Evolutionary conservation across 2,797 vertebrate species (phyloP).

Genomic region (Enteromius unitaeniatus): DNA sequence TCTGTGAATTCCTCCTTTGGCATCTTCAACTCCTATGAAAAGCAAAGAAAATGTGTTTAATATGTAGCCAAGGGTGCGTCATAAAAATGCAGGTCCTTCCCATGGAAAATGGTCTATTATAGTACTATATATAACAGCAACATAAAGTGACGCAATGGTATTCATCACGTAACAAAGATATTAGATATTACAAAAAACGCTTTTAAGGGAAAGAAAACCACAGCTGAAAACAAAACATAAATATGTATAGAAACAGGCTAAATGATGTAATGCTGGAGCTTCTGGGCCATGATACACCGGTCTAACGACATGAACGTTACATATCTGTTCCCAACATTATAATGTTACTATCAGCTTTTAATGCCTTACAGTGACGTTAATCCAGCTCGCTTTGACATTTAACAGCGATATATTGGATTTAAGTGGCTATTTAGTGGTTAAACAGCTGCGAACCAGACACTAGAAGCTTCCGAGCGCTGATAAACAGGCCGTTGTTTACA

Average conservation of each 20-base stretch:
- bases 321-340: neutral
- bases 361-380: neutral
- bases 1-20: conserved; percentile 81
- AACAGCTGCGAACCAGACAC: neutral
- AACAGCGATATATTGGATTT: neutral
- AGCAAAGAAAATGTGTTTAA: neutral
- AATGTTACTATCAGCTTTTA: neutral
- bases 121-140: neutral
- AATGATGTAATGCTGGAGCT: neutral
- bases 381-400: neutral
- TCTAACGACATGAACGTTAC: neutral
- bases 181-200: neutral
- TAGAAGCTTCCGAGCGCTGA: neutral
- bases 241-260: too few species aligned
- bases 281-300: neutral
- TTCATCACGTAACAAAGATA: neutral
- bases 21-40: conserved; percentile 82
- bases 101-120: neutral
- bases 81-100: neutral
- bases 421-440: neutral
- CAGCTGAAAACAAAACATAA: neutral
- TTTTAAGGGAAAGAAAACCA: neutral
- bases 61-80: neutral
- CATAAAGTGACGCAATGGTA: neutral
- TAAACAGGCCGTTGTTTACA: conserved; percentile 22